phyloP scores from a whole-genome alignment of 2,113 vertebrate genomes.

The Dryoscopus gambensis region DNA sequence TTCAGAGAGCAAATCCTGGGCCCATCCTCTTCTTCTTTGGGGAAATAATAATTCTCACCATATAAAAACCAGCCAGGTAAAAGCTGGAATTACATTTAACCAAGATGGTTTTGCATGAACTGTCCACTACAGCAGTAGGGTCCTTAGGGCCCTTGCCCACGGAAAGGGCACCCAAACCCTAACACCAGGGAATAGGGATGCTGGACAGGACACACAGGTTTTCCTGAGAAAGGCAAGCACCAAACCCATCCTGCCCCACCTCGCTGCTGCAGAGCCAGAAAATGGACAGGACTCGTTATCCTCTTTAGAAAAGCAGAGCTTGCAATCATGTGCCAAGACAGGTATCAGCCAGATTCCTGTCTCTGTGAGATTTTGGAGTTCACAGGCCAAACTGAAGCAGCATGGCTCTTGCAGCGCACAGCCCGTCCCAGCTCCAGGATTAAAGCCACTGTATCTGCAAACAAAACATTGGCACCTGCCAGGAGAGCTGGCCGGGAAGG shows the following conservation, averaged over 20 bases:
- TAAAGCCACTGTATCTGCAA: constrained; percentile 24
- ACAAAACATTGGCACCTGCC: not conserved
- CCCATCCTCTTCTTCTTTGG: not conserved
- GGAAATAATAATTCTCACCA: not conserved
- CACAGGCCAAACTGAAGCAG: not conserved
- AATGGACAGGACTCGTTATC: not conserved
- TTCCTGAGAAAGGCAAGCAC: not conserved
- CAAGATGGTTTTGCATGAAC: not conserved
- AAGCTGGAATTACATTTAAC: not conserved
- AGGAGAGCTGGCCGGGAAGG: not conserved
- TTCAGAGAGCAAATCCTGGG: not conserved
- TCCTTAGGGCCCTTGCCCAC: not conserved
- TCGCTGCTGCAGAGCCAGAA: not conserved
- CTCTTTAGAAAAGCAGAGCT: not conserved
- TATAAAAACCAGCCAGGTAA: not conserved
- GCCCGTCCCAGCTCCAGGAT: not conserved
- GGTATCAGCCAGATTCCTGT: constrained; percentile 23
- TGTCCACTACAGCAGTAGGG: not conserved
- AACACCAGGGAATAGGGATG: not conserved
- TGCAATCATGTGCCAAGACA: not conserved
- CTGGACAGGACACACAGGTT: not conserved
- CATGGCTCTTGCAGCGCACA: accelerated
- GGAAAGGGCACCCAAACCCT: not conserved
- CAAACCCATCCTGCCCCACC: not conserved
- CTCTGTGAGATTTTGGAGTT: not conserved